Evolutionary conservation across 1,140 invertebrate genomes (phyloP).

Genomic region (Cardiocondyla obscurior): DNA sequence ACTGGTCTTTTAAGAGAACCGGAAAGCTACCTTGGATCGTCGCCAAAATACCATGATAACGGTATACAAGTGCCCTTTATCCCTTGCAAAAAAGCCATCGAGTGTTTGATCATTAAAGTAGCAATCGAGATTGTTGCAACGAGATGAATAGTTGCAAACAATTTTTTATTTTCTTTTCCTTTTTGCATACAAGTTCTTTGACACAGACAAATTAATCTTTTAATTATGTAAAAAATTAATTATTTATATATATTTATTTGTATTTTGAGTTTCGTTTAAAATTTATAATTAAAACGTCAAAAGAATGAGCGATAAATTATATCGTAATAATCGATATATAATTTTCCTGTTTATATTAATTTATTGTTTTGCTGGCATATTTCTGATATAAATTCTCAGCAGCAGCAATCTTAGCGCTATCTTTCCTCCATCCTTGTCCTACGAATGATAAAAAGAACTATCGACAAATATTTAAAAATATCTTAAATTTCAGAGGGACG

Average conservation of each 20-base stretch:
- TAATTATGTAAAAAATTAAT: background rate
- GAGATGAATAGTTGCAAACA: background rate
- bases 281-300: slow-evolving; percentile 15
- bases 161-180: too few relatives aligned
- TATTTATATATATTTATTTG: background rate
- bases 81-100: background rate
- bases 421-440: slow-evolving; percentile 56
- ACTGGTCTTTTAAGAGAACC: slow-evolving; percentile 91
- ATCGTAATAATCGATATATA: background rate
- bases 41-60: slow-evolving; percentile 86
- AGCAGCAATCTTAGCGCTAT: slow-evolving; percentile 61
- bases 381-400: slow-evolving; percentile 61
- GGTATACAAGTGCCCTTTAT: background rate
- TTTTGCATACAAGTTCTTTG: background rate
- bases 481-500: background rate
- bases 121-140: background rate
- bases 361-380: slow-evolving; percentile 23
- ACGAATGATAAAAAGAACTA: background rate
- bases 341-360: background rate
- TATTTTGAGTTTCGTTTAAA: background rate
- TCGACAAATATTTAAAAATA: background rate
- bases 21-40: slow-evolving; percentile 92
- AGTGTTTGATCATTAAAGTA: background rate
- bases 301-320: background rate
- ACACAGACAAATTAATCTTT: background rate